A percentile compares a stretch with the other conserved stretches of the same genome.
Evolutionary conservation across 2,888 invertebrate species (phyloP).

Genomic region (Andrena hattorfiana): DNA sequence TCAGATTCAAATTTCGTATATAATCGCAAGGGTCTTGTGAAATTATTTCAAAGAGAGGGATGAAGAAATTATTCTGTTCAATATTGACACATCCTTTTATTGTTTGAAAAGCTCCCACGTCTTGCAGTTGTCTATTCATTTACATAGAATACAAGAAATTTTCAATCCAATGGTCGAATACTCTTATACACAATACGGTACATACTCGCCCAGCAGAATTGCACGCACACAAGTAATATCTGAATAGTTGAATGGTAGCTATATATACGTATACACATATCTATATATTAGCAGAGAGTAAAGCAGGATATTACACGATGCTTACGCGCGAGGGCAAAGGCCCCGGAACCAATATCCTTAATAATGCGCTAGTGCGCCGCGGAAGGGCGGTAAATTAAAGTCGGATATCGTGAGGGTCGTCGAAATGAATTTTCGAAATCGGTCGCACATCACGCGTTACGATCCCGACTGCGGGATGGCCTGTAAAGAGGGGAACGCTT

Average conservation of each 20-base stretch:
- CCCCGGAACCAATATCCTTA: conserved; percentile 53
- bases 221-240: conserved; percentile 13
- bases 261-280: neutral
- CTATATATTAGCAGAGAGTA: conserved; percentile 2
- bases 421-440: conserved; percentile 42
- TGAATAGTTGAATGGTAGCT: neutral
- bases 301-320: conserved; percentile 50
- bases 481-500: conserved; percentile 44
- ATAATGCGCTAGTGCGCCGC: conserved; percentile 32
- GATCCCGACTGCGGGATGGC: neutral
- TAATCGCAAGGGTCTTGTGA: too few species aligned
- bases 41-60: too few species aligned
- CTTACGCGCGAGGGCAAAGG: conserved; percentile 12
- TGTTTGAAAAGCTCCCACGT: too few species aligned
- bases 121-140: too few species aligned
- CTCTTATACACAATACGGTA: neutral
- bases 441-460: conserved; percentile 18
- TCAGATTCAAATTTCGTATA: too few species aligned
- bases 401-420: conserved; percentile 32
- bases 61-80: too few species aligned
- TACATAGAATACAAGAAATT: too few species aligned
- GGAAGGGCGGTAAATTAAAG: conserved; percentile 39
- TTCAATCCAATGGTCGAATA: too few species aligned
- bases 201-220: neutral
- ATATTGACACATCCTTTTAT: too few species aligned